These are phyloP conservation scores for Thyatira batis DNA, from an alignment of 2,888 invertebrate species.

Conservation along the genomic window DNA sequence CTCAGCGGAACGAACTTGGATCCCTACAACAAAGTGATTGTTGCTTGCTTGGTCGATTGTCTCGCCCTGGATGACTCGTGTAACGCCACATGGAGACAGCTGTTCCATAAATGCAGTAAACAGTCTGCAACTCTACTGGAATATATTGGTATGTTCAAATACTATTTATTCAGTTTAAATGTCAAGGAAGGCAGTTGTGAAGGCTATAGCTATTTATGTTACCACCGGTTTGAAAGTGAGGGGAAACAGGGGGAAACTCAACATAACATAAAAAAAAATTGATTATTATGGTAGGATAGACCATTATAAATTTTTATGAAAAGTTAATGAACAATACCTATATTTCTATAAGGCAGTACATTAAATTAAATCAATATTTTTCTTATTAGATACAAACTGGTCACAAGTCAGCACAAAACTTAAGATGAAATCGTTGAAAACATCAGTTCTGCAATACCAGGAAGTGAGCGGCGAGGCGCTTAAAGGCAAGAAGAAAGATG, in stretches of 20 bases:
- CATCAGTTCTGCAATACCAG: slow-evolving; percentile 61
- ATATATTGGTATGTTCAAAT: slow-evolving; percentile 73
- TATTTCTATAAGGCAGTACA: no score
- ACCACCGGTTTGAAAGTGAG: no score
- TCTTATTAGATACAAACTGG: slow-evolving; percentile 64
- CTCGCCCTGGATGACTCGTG: slow-evolving; percentile 84
- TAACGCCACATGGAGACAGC: slow-evolving; percentile 85
- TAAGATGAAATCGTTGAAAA: slow-evolving; percentile 66
- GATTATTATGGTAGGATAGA: no score
- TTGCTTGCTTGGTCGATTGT: slow-evolving; percentile 83
- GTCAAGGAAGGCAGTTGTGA: no score
- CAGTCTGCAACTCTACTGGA: slow-evolving; percentile 85
- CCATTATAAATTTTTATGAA: no score
- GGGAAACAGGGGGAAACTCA: no score
- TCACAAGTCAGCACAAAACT: slow-evolving; percentile 57
- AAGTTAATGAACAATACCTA: no score
- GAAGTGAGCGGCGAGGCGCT: slow-evolving; percentile 68
- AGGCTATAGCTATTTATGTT: no score
- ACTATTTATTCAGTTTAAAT: background rate
- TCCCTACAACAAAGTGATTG: slow-evolving; percentile 79
- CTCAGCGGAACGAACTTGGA: slow-evolving; percentile 69
- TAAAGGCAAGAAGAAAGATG: slow-evolving; percentile 75
- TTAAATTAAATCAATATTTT: background rate
- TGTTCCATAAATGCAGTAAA: slow-evolving; percentile 85
- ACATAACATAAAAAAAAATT: no score